These are phyloP conservation scores for Trinorchestia longiramus DNA, from an alignment of 1,140 invertebrate species.

Conservation along the genomic window DNA sequence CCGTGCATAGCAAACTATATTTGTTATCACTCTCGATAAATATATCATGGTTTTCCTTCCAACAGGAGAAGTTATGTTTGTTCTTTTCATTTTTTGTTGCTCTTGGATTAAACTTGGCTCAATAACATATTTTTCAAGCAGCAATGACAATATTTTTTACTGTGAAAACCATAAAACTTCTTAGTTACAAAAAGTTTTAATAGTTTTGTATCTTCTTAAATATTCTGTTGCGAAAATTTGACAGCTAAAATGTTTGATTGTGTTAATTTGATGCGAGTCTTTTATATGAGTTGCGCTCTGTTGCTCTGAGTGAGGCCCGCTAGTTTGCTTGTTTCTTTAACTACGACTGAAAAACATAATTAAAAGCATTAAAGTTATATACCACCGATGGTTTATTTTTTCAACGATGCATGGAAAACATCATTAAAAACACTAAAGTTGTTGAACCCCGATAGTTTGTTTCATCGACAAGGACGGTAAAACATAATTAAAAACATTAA, in stretches of 20 bases:
- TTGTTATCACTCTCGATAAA: too few species aligned
- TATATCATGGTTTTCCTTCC: too few species aligned
- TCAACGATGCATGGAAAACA: too few species aligned
- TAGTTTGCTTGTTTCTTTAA: background rate
- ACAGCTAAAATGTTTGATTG: background rate
- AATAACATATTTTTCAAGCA: background rate
- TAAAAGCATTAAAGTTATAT: background rate
- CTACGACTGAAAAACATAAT: background rate
- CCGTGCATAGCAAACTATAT: too few species aligned
- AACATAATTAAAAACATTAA: too few species aligned
- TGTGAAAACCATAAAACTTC: background rate
- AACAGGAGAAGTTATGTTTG: too few species aligned
- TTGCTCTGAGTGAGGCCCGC: background rate
- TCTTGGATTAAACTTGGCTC: background rate
- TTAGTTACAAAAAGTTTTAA: background rate
- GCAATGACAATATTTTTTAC: background rate
- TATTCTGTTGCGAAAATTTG: background rate
- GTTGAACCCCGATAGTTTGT: too few species aligned
- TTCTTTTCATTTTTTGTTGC: background rate
- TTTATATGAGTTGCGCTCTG: background rate
- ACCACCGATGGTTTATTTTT: too few species aligned
- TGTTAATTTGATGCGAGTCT: background rate
- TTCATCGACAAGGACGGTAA: too few species aligned
- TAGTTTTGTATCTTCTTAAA: background rate
- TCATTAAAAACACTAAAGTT: background rate